Conservation (phyloP, 2,888 invertebrate genomes). For the Leptothorax acervorum region DNA sequence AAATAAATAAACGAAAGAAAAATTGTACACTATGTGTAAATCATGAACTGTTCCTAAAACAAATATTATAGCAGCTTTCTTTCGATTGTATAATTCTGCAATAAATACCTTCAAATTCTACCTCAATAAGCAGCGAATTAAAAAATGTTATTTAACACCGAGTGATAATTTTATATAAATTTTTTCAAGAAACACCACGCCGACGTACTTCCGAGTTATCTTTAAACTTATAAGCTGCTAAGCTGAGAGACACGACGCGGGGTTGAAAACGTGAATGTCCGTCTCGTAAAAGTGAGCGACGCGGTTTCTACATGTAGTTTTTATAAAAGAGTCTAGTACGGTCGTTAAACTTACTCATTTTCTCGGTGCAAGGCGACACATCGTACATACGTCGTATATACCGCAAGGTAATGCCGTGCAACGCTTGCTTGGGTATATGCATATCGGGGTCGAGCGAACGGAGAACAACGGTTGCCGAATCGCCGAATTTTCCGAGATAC, state of each 20-base stretch:
- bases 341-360: conserved; percentile 70
- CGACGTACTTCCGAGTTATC: neutral
- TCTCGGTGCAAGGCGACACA: conserved; percentile 35
- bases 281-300: conserved; percentile 52
- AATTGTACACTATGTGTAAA: neutral
- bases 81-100: neutral
- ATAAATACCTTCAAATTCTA: neutral
- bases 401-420: neutral
- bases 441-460: neutral
- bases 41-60: neutral
- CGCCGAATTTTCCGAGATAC: conserved; percentile 19
- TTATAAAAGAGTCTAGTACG: conserved; percentile 63
- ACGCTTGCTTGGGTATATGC: neutral
- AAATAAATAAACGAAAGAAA: conserved; percentile 1
- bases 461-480: neutral
- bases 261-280: conserved; percentile 34
- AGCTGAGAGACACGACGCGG: conserved; percentile 37
- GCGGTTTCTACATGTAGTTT: conserved; percentile 58
- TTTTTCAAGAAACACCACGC: neutral
- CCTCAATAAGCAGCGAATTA: neutral
- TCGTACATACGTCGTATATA: neutral
- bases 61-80: neutral
- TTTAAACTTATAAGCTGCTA: conserved; percentile 22
- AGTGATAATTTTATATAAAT: neutral
- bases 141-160: neutral